Evolutionary conservation across 2,888 invertebrate genomes (phyloP).

Genomic region (Agriopis leucophaearia): DNA sequence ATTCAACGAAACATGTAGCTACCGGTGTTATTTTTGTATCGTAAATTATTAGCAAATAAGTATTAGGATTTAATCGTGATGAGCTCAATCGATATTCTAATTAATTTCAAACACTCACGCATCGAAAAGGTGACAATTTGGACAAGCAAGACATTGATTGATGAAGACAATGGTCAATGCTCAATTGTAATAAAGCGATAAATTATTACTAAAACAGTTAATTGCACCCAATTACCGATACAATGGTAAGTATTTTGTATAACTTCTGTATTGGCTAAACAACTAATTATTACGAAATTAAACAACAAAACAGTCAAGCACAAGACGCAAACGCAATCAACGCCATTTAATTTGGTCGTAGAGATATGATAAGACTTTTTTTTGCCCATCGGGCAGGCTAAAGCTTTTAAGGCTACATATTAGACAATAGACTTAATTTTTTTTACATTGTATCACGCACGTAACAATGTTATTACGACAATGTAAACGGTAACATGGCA

Average conservation of each 20-base stretch:
- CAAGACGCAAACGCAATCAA: conserved; percentile 23
- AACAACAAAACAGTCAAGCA: conserved; percentile 30
- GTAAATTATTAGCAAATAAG: conserved; percentile 1
- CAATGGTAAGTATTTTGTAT: not conserved
- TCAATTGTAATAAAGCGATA: not conserved
- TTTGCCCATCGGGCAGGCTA: too few relatives aligned
- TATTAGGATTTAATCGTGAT: not conserved
- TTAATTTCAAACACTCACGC: conserved; percentile 66
- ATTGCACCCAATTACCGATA: conserved; percentile 1
- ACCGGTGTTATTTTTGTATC: conserved; percentile 8
- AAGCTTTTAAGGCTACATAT: too few relatives aligned
- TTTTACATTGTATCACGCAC: too few relatives aligned
- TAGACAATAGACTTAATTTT: too few relatives aligned
- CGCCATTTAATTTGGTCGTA: conserved; percentile 26
- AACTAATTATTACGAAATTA: not conserved
- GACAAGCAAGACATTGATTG: conserved; percentile 42
- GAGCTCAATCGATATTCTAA: conserved; percentile 39
- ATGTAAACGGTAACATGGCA: too few relatives aligned
- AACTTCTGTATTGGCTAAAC: not conserved
- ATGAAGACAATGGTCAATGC: conserved; percentile 10
- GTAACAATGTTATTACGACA: too few relatives aligned
- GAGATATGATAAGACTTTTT: too few relatives aligned
- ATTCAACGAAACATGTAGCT: not conserved
- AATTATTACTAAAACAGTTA: not conserved
- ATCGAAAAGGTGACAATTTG: conserved; percentile 56